These are phyloP conservation scores for Turritopsis rubra DNA, from an alignment of 30 jellyfish, hydroid and myxozoan species.

Conservation along the genomic window DNA sequence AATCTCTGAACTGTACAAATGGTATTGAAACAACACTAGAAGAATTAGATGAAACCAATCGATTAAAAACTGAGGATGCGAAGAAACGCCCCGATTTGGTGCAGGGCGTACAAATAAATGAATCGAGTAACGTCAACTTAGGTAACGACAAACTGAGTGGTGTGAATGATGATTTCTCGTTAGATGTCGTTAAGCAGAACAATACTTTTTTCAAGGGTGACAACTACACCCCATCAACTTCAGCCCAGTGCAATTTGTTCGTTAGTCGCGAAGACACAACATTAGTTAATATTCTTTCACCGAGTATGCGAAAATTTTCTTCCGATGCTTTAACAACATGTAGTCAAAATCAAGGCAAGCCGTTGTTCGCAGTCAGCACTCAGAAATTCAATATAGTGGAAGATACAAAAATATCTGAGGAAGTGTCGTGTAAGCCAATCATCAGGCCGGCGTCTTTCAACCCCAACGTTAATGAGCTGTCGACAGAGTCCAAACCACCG, in stretches of 20 bases:
- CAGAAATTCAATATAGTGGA: not conserved
- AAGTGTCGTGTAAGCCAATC: not conserved
- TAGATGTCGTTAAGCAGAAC: not conserved
- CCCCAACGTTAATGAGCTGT: not conserved
- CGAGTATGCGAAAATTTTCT: constrained; percentile 10
- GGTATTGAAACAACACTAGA: not conserved
- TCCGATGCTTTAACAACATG: not conserved
- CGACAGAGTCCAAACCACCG: not conserved
- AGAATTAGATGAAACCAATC: not conserved
- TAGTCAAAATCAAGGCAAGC: not conserved
- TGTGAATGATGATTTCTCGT: not conserved
- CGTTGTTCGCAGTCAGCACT: not conserved
- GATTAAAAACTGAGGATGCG: not conserved
- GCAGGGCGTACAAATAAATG: not conserved
- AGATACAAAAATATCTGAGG: not conserved
- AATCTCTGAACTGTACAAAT: constrained; percentile 8
- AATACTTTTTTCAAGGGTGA: too few relatives aligned
- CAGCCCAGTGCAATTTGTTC: not conserved
- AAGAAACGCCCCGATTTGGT: not conserved
- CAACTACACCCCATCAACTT: not conserved
- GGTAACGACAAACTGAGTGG: not conserved
- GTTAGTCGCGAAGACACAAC: not conserved
- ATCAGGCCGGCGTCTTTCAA: not conserved
- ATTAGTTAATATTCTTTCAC: not conserved
- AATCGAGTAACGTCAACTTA: not conserved